Base-by-base conservation (phyloP, 2,888 invertebrate genomes). In the Chloroclystis v-ata region DNA sequence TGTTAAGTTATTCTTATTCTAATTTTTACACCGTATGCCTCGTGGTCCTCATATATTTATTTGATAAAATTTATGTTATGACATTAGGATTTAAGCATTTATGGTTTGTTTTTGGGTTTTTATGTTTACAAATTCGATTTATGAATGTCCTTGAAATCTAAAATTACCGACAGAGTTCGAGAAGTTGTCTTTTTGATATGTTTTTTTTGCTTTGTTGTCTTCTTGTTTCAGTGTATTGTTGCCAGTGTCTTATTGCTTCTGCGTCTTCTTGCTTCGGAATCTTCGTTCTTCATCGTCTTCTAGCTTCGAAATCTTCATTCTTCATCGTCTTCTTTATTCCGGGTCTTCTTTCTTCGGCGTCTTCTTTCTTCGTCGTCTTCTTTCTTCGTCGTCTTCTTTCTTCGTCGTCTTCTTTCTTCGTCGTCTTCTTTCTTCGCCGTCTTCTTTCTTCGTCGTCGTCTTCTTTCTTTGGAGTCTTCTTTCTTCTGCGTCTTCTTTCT, bases 391-490 rank as follows among this genome's bases (percentile, higher is more conserved):
- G 25, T 45, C 39, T 52, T 48, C 45, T 20, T 35, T 52, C 42
- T 46, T 48, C 28, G 32, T 9, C 0, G 26, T 35, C 35, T 48
- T 41, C 41, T 20, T 20, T 40, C 26, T 40, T 53, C 37, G 11
- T 4, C 2, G 39, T 54, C 50, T 51, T 54, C 39, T 35, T 52
- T 50, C 47, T 53, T 28, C 30, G 30, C 25, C 16, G 49, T 51
- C 29, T 43, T 46, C 28, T 26, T 44, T 50, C 47, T 52, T 28
- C 35, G 28, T 14, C 20, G 37, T 5, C 4, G 40, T 49, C 48
- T 50, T 56, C 37, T 25, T 45, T 13, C 33, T 33, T 14, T n/a
- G 33, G 3, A 6, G 35, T 54, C 50, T 49, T 55, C 35, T 14
- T 44, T 16, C 30, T 37, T 16, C 13, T 28, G 4, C 6, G 38